phyloP scores from a whole-genome alignment of 2,113 vertebrate genomes.

The Tricholaema leucomelas region DNA sequence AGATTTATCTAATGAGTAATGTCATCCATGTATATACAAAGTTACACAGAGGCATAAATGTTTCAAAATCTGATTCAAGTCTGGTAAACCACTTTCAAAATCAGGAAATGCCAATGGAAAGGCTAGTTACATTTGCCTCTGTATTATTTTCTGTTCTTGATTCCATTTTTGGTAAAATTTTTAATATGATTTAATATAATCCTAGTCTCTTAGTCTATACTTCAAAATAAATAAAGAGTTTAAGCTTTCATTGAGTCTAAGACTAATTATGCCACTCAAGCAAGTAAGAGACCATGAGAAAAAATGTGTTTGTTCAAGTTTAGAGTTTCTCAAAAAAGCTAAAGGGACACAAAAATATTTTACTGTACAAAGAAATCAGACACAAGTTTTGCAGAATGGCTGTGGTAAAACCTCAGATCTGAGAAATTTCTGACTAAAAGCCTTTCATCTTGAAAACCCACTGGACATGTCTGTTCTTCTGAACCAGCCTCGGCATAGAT shows the following conservation, averaged over 20 bases:
- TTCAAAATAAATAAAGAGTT: conserved; percentile 6
- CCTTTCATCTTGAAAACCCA: not conserved
- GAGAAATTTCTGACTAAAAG: not conserved
- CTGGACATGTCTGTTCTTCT: not conserved
- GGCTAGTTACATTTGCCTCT: conserved; percentile 25
- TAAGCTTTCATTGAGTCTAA: not conserved
- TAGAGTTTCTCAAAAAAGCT: not conserved
- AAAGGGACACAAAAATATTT: not conserved
- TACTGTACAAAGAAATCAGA: not conserved
- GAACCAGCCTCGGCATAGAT: not conserved
- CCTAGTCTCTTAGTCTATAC: not conserved
- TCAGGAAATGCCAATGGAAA: conserved; percentile 50
- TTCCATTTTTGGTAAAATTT: conserved; percentile 25
- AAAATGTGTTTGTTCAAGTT: not conserved
- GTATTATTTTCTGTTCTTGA: conserved; percentile 23
- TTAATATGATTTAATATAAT: conserved; percentile 4
- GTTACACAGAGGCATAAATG: not conserved
- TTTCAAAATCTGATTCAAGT: conserved; percentile 28
- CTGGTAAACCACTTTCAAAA: conserved; percentile 57
- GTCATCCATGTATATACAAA: conserved; percentile 13
- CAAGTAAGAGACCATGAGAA: not conserved
- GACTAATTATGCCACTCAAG: not conserved
- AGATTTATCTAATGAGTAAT: conserved; percentile 45
- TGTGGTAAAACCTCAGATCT: conserved; percentile 20
- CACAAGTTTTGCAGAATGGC: not conserved